phyloP scores from a whole-genome alignment of 2,797 vertebrate genomes.

The Spea hammondii region DNA sequence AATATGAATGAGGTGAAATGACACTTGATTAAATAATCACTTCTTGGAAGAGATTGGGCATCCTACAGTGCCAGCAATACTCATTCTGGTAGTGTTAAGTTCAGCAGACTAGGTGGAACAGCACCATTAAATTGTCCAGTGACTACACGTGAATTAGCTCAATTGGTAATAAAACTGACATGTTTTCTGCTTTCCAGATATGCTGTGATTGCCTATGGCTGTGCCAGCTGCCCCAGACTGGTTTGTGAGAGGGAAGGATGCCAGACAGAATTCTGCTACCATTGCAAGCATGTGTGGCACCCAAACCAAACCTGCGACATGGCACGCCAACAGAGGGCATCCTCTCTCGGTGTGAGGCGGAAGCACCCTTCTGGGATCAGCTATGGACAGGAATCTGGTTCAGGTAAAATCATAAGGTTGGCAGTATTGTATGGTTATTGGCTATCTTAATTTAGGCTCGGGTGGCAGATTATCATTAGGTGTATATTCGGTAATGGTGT shows the following conservation, averaged over 20 bases:
- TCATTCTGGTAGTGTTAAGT: too few relatives aligned
- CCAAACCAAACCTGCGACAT: conserved; percentile 98
- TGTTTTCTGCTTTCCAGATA: conserved; percentile 72
- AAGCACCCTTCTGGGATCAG: conserved; percentile 90
- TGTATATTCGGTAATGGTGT: background rate
- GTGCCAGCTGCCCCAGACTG: conserved; percentile 95
- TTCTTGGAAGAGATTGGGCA: too few relatives aligned
- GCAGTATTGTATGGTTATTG: too few relatives aligned
- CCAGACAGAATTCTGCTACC: conserved; percentile 96
- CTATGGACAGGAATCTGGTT: conserved; percentile 89
- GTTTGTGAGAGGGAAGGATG: conserved; percentile 94
- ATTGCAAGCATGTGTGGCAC: conserved; percentile 99
- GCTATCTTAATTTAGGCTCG: too few relatives aligned
- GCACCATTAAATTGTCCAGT: too few relatives aligned
- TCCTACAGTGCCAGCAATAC: too few relatives aligned
- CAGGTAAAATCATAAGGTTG: conserved; percentile 66
- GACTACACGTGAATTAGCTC: too few relatives aligned
- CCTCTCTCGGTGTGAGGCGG: conserved; percentile 85
- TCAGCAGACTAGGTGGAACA: too few relatives aligned
- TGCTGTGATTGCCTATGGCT: conserved; percentile 94
- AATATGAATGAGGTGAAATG: too few relatives aligned
- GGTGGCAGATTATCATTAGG: too few relatives aligned
- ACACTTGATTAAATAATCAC: too few relatives aligned
- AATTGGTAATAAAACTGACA: background rate
- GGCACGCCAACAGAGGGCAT: conserved; percentile 90